phyloP scores from a whole-genome alignment of 2,888 invertebrate genomes.

The Pammene fasciana region DNA sequence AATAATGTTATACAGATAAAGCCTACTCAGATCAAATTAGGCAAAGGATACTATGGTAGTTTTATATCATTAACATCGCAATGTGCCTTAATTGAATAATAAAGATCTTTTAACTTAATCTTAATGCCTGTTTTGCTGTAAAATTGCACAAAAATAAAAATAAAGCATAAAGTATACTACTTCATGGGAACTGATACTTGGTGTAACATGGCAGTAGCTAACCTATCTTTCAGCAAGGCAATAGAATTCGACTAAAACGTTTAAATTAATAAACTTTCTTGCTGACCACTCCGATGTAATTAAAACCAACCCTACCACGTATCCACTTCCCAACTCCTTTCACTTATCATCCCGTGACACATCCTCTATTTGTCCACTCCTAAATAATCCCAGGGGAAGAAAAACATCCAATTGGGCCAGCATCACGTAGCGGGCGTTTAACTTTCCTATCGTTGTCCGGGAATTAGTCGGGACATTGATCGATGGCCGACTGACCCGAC shows the following conservation, averaged over 20 bases:
- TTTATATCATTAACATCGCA: too few species aligned
- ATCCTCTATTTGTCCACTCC: constrained; percentile 64
- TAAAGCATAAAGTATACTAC: too few species aligned
- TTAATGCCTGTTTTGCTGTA: too few species aligned
- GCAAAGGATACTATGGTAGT: too few species aligned
- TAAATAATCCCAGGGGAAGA: constrained; percentile 62
- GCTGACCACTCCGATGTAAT: constrained; percentile 24
- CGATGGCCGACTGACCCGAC: constrained; percentile 44
- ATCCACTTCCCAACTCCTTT: constrained; percentile 32
- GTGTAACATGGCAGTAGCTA: too few species aligned
- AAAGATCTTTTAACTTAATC: too few species aligned
- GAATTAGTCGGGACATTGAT: constrained; percentile 53
- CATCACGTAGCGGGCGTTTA: constrained; percentile 57
- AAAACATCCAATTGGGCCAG: constrained; percentile 61
- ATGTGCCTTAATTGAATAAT: too few species aligned
- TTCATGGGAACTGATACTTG: too few species aligned
- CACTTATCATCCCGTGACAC: constrained; percentile 40
- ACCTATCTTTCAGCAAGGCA: not conserved
- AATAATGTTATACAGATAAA: too few species aligned
- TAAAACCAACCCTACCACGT: constrained; percentile 32
- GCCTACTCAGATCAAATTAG: too few species aligned
- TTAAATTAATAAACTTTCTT: constrained; percentile 21
- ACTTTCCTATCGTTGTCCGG: constrained; percentile 49
- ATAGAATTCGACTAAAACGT: not conserved
- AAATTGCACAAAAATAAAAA: too few species aligned